These are phyloP conservation scores for Terrapene triunguis DNA, from an alignment of 2,113 vertebrate genomes.

Conservation along the genomic window DNA sequence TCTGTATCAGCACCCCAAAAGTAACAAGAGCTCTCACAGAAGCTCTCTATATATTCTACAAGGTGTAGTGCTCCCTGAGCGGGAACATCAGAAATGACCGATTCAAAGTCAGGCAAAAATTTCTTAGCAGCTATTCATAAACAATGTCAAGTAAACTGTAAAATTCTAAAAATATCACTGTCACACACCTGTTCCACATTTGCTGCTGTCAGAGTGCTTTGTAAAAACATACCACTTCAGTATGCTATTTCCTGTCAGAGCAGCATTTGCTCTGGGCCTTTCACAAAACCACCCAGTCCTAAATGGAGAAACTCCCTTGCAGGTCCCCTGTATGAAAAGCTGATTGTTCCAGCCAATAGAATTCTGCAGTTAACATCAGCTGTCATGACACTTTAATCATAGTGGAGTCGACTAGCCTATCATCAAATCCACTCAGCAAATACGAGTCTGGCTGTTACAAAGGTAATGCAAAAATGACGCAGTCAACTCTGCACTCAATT, in stretches of 20 bases:
- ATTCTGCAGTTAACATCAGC: neutral
- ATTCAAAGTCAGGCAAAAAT: neutral
- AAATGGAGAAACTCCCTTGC: neutral
- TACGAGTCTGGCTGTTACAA: fast-evolving
- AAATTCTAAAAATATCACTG: neutral
- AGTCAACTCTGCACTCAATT: fast-evolving
- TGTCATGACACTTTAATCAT: neutral
- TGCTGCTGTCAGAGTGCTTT: fast-evolving
- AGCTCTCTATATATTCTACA: neutral
- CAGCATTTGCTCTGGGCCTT: neutral
- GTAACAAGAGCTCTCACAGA: neutral
- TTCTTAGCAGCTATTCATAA: neutral
- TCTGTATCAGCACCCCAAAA: neutral
- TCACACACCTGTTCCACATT: neutral
- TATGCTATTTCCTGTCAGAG: neutral
- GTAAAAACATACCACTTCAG: neutral
- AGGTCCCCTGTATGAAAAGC: neutral
- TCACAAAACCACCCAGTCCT: neutral
- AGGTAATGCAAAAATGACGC: neutral
- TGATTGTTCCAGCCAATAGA: neutral
- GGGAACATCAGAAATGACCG: neutral
- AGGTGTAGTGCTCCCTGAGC: fast-evolving
- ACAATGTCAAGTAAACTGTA: fast-evolving
- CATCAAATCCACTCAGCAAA: neutral
- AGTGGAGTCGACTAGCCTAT: neutral